Evolutionary conservation across 2,888 invertebrate species (phyloP), one percentile per base, ranked within the genome.

Genomic region (Nudaria mundana): DNA sequence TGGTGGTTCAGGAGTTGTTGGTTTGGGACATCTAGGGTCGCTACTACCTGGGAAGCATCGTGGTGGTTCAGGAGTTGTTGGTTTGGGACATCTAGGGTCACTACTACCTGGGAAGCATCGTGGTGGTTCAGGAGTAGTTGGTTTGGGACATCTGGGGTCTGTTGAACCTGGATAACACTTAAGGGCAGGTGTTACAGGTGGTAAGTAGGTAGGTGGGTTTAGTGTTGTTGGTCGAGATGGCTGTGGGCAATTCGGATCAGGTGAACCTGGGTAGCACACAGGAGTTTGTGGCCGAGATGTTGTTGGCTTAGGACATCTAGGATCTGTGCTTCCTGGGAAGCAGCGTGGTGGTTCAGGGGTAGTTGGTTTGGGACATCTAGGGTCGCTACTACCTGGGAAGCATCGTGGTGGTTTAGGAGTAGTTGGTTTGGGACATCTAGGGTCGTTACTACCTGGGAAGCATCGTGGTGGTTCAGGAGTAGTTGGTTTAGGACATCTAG

Each of bases 361-460:
- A 3, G 70, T 65, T n/a, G 70, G 63, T 22, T 52, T 37, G 0
- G 73, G 75, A 22, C 76, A 76, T 11, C 71, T 46, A 5, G 71
- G 66, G 26, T 78, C 76, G 0, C 18, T 18, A 7, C 18, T 30
- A 1, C 68, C 66, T 2, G 64, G 66, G 46, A 37, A 61, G 26
- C 67, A 63, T 0, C 15, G 16, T 0, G 44, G 48, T 1, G 45
- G 47, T 0, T 11, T 47, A 0, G 54, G 47, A 0, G 52, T 48
- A 0, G 54, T 55, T 0, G 74, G 70, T 40, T 54, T 52, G 0
- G 76, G 76, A 37, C 82, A 82, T 3, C 75, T 51, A 0, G 81
- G 76, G 6, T 41, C 37, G 2, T 18, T 14, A 11, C 30, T 35
- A 3, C 40, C 40, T 0, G 40, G 35, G 18, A 6, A 40, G 12